These are phyloP conservation scores for Echinops telfairi DNA, from an alignment of 2,113 vertebrate genomes.

Conservation along the genomic window DNA sequence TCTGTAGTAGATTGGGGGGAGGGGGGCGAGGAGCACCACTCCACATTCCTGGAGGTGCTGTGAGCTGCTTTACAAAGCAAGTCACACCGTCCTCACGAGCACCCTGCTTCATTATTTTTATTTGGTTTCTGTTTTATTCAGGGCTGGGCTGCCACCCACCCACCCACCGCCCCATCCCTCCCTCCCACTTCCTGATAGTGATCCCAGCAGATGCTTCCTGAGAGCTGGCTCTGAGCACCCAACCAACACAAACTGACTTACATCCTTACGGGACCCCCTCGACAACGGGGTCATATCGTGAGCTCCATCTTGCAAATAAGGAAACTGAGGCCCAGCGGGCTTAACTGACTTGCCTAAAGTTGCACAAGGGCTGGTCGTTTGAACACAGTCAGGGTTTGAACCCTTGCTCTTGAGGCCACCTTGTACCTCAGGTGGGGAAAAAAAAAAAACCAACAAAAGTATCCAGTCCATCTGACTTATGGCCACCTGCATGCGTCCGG, in stretches of 20 bases:
- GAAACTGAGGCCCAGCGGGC: conserved; percentile 71
- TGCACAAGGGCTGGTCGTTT: neutral
- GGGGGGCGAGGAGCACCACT: neutral
- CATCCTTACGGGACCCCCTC: conserved; percentile 10
- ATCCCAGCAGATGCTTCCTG: neutral
- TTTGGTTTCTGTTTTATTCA: conserved; percentile 41
- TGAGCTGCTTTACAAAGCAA: conserved; percentile 43
- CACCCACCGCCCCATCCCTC: neutral
- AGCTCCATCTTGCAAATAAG: conserved; percentile 33
- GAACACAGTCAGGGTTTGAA: neutral
- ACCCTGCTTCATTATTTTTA: neutral
- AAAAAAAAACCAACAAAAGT: neutral
- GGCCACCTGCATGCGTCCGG: neutral
- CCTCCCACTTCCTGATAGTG: neutral
- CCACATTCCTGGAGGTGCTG: conserved; percentile 34
- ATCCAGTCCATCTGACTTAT: neutral
- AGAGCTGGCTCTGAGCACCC: conserved; percentile 25
- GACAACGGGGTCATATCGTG: neutral
- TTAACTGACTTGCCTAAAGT: conserved; percentile 45
- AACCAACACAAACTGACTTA: conserved; percentile 15
- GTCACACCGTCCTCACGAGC: neutral
- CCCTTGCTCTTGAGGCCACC: conserved; percentile 8
- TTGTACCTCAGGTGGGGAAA: neutral
- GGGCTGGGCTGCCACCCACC: neutral
- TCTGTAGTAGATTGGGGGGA: too few relatives aligned